phyloP scores from a whole-genome alignment of 2,797 vertebrate species.

The Myoxocephalus aenaeus region DNA sequence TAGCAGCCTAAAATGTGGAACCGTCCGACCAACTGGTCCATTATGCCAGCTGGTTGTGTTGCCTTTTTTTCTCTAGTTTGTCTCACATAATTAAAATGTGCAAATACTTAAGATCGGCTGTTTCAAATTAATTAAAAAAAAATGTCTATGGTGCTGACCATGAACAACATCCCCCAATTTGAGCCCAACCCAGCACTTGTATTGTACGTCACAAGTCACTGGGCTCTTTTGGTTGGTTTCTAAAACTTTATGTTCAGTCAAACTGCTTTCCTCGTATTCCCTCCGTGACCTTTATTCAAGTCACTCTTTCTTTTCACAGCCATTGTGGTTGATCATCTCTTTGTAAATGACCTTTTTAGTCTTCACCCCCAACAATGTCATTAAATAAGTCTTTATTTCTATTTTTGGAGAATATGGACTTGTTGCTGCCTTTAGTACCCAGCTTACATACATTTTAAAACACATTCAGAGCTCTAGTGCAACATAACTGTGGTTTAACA shows the following conservation, averaged over 20 bases:
- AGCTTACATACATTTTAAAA: background rate
- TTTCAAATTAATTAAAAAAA: background rate
- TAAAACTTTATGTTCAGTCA: background rate
- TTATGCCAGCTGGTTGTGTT: background rate
- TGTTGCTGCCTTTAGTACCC: background rate
- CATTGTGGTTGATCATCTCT: background rate
- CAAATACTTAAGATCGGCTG: background rate
- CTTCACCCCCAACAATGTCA: background rate
- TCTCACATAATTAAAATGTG: background rate
- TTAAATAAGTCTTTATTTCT: background rate
- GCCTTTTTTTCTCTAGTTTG: background rate
- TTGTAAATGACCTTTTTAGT: background rate
- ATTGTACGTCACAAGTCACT: background rate
- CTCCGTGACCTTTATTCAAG: background rate
- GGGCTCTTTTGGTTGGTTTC: background rate
- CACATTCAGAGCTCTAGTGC: background rate
- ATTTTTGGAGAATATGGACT: background rate
- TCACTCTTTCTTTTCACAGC: background rate
- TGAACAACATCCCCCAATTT: background rate
- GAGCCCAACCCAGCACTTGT: background rate
- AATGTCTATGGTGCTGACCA: background rate
- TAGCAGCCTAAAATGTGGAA: background rate
- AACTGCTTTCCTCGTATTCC: background rate
- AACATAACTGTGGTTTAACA: constrained; percentile 37
- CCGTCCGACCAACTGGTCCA: background rate